A percentile compares a stretch with the other conserved stretches of the same genome.
Conservation (phyloP, 2,888 invertebrate genomes). For the Plagodis dolabraria region DNA sequence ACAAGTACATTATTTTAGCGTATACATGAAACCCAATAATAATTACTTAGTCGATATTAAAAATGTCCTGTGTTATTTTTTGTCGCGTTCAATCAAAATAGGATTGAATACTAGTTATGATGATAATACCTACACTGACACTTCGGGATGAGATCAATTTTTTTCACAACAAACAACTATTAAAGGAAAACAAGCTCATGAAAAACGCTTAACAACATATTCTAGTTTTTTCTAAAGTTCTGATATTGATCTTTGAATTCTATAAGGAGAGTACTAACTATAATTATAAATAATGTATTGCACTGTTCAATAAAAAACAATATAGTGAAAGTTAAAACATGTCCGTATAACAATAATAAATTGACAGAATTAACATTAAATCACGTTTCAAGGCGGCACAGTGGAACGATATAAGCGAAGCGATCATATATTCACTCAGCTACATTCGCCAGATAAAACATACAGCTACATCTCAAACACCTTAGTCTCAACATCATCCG, state of each 20-base stretch:
- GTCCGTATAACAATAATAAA: conserved; percentile 16
- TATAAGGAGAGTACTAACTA: background rate
- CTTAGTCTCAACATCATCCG: too few relatives aligned
- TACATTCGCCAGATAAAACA: conserved; percentile 3
- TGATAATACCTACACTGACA: too few relatives aligned
- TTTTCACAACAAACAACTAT: too few relatives aligned
- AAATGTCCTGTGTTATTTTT: too few relatives aligned
- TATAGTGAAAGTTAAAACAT: conserved; percentile 18
- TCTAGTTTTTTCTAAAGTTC: background rate
- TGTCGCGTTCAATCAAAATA: too few relatives aligned
- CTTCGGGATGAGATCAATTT: too few relatives aligned
- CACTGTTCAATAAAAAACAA: conserved; percentile 28
- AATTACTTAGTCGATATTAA: too few relatives aligned
- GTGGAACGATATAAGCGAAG: conserved; percentile 16
- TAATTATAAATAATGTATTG: conserved; percentile 5
- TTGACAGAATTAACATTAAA: conserved; percentile 17
- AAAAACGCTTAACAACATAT: background rate
- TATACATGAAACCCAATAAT: too few relatives aligned
- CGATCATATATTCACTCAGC: conserved; percentile 7
- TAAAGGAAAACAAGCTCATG: too few relatives aligned
- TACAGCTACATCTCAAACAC: background rate
- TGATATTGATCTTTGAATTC: background rate
- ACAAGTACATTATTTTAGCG: too few relatives aligned
- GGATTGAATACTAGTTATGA: too few relatives aligned
- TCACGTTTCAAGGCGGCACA: conserved; percentile 21